phyloP scores from a whole-genome alignment of 2,888 invertebrate species.

The Suillia variegata region DNA sequence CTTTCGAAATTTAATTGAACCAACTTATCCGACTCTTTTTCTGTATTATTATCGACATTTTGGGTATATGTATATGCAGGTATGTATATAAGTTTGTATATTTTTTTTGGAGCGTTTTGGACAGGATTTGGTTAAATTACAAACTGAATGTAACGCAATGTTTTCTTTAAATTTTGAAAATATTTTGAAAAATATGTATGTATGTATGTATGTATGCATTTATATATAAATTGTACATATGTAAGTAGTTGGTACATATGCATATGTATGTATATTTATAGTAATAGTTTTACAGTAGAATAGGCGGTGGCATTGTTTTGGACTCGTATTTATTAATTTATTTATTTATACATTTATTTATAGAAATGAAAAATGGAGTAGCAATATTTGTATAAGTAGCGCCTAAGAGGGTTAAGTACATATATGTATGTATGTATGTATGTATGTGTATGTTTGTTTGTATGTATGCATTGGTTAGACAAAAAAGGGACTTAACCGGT shows the following conservation, averaged over 20 bases:
- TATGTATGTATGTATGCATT: slow-evolving; percentile 10
- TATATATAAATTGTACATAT: neutral
- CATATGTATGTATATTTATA: neutral
- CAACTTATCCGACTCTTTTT: too few species aligned
- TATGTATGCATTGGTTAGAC: too few species aligned
- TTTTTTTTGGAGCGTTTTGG: too few species aligned
- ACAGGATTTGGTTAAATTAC: too few species aligned
- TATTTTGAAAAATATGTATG: slow-evolving; percentile 2
- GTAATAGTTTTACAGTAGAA: neutral
- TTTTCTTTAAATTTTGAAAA: neutral
- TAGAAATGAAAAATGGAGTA: neutral
- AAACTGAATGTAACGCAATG: too few species aligned
- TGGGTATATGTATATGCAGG: too few species aligned
- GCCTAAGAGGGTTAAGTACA: neutral
- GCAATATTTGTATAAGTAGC: neutral
- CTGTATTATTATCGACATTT: too few species aligned
- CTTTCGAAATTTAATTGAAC: too few species aligned
- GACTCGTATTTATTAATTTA: slow-evolving; percentile 49
- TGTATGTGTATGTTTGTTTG: too few species aligned
- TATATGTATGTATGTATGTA: too few species aligned
- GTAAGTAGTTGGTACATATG: neutral
- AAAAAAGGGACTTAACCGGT: too few species aligned
- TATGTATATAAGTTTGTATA: too few species aligned
- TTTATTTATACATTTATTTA: neutral
- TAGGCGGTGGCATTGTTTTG: slow-evolving; percentile 57